Conservation (phyloP, 2,113 vertebrate species). For the Brachypodius melanocephalos region DNA sequence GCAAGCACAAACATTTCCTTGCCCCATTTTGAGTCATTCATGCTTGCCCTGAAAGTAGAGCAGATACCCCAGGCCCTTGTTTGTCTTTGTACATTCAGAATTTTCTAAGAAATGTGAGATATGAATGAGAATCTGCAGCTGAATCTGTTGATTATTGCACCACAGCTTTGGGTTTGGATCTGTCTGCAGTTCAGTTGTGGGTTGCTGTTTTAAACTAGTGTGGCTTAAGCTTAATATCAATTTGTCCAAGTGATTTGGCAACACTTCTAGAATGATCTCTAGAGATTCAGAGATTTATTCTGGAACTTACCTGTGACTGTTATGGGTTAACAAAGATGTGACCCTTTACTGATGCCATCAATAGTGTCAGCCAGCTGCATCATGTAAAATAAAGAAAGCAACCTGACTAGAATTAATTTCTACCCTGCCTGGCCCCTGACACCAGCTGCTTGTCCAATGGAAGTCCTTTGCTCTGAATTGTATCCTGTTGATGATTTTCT, state of each 20-base stretch:
- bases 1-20: background rate
- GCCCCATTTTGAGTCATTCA: rapidly evolving
- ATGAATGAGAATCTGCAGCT: background rate
- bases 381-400: background rate
- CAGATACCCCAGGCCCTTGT: too few species aligned
- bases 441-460: background rate
- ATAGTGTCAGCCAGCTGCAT: background rate
- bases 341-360: background rate
- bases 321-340: background rate
- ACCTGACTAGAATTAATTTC: background rate
- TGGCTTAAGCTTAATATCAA: background rate
- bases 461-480: background rate
- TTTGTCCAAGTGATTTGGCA: background rate
- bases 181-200: background rate
- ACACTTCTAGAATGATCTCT: background rate
- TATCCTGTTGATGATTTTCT: background rate
- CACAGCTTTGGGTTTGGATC: background rate
- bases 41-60: background rate
- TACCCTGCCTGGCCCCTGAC: background rate
- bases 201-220: background rate
- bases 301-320: background rate
- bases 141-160: background rate
- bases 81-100: background rate
- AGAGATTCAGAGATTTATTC: background rate
- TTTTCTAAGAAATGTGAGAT: background rate